phyloP scores from a whole-genome alignment of 2,888 invertebrate genomes.

The Rotaria sp. region DNA sequence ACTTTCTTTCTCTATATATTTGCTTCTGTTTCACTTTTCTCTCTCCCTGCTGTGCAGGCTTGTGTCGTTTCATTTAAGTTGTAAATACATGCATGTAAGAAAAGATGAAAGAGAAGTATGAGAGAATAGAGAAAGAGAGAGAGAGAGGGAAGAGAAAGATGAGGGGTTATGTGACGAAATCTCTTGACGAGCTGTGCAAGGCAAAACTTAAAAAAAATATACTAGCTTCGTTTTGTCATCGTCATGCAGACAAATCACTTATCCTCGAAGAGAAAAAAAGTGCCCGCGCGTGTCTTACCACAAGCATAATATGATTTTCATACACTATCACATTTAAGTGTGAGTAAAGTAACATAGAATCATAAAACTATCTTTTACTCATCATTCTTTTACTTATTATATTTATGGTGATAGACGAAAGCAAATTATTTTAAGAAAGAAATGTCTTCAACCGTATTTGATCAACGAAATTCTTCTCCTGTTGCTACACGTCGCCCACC shows the following conservation, averaged over 20 bases:
- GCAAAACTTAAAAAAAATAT: not conserved
- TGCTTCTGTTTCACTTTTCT: not conserved
- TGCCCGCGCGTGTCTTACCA: not conserved
- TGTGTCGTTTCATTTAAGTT: not conserved
- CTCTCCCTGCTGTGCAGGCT: not conserved
- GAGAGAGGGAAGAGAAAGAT: not conserved
- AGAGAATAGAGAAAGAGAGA: not conserved
- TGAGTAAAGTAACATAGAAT: not conserved
- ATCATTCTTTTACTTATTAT: not conserved
- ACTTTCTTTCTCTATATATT: not conserved
- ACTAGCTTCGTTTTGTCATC: not conserved
- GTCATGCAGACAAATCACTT: not conserved
- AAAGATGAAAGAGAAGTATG: not conserved
- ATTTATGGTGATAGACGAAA: not conserved
- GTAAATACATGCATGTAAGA: not conserved
- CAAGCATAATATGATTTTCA: not conserved
- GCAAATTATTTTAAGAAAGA: not conserved
- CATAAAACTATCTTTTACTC: not conserved
- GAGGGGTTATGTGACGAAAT: not conserved
- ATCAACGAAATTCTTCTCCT: not conserved
- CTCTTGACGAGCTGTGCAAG: not conserved
- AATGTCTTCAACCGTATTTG: not conserved
- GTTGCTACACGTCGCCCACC: not conserved
- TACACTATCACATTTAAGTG: conserved; percentile 1
- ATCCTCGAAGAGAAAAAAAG: not conserved